Conservation (phyloP, 2,113 vertebrate species). For the Catharus minimus region DNA sequence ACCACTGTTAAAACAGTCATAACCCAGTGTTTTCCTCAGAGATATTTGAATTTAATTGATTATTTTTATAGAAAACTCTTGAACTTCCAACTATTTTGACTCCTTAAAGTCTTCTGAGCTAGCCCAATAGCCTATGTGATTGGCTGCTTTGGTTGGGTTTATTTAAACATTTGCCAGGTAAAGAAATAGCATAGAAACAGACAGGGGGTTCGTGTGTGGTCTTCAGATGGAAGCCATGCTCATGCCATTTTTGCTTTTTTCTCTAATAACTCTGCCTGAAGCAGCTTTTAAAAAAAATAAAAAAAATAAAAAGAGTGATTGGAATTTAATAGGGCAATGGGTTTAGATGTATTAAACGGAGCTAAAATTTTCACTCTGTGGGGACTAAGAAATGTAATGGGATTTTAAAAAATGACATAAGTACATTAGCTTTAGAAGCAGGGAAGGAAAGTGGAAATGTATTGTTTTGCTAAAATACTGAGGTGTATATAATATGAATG, state of each 20-base stretch:
- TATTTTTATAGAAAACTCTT: conserved; percentile 8
- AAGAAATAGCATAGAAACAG: background rate
- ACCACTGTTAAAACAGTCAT: background rate
- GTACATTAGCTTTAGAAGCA: background rate
- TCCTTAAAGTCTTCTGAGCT: background rate
- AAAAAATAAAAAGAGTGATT: background rate
- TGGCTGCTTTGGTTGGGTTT: background rate
- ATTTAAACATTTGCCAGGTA: background rate
- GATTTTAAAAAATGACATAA: background rate
- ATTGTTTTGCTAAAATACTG: background rate
- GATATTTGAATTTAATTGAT: conserved; percentile 13
- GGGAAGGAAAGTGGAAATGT: background rate
- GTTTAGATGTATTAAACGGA: background rate
- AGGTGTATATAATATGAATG: background rate
- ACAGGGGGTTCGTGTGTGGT: background rate
- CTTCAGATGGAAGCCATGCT: background rate
- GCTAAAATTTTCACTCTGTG: background rate
- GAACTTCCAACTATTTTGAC: background rate
- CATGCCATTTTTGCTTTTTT: background rate
- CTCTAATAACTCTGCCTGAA: background rate
- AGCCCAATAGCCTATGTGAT: background rate
- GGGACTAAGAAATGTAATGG: background rate
- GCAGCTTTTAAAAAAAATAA: background rate
- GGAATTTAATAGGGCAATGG: background rate
- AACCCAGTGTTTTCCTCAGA: background rate